phyloP scores from a whole-genome alignment of 35 echinoderm and acorn worm genomes.

The Patiria miniata region DNA sequence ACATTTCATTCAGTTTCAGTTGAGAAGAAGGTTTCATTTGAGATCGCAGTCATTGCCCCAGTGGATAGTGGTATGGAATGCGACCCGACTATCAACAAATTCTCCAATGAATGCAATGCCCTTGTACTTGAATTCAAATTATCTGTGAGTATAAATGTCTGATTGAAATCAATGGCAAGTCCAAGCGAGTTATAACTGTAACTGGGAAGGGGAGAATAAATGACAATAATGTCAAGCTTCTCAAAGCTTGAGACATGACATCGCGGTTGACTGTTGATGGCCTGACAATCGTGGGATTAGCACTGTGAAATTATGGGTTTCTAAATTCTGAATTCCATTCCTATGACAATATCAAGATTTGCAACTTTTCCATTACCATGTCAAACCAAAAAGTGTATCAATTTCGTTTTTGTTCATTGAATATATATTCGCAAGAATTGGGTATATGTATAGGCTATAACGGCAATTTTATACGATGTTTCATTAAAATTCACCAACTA shows the following conservation, averaged over 20 bases:
- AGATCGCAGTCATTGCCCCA: constrained; percentile 8
- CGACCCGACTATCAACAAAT: not conserved
- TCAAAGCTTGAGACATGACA: not conserved
- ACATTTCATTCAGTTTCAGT: not conserved
- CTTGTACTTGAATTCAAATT: not conserved
- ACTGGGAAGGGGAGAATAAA: not conserved
- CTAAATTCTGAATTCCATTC: not conserved
- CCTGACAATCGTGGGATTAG: not conserved
- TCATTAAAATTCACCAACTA: not conserved
- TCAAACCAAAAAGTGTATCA: not conserved
- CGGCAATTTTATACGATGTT: not conserved
- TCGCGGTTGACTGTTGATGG: not conserved
- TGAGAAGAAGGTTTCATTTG: constrained; percentile 10
- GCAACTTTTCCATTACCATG: no score
- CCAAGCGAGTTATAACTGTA: not conserved
- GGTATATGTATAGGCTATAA: not conserved
- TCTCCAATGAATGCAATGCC: not conserved
- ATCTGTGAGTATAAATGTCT: no score
- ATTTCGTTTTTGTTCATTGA: no score
- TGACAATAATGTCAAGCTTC: not conserved
- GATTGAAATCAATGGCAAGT: no score
- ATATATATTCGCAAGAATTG: not conserved
- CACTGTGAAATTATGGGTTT: not conserved
- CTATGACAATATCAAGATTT: no score
- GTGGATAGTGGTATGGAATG: not conserved